A percentile compares a stretch with the other conserved stretches of the same genome.
Evolutionary conservation across 2,113 vertebrate species (phyloP).

Genomic region (Limnothrissa miodon): DNA sequence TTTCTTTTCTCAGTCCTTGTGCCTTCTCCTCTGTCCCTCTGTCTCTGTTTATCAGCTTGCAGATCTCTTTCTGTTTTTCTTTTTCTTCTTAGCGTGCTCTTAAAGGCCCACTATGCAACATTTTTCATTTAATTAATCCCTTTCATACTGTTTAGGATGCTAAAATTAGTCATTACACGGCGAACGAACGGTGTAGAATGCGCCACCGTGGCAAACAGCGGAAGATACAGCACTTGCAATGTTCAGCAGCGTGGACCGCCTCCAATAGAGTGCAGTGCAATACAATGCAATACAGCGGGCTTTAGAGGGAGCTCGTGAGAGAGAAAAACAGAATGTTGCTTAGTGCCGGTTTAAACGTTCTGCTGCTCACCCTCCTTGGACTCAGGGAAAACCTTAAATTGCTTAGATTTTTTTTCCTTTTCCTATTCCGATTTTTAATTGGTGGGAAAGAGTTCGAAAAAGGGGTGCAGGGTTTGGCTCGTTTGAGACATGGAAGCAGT

Average conservation of each 20-base stretch:
- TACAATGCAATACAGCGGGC: too few relatives aligned
- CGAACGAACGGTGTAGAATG: too few relatives aligned
- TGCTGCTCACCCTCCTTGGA: not conserved
- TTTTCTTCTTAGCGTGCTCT: constrained; percentile 12
- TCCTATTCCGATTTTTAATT: constrained; percentile 54
- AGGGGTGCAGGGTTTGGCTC: constrained; percentile 29
- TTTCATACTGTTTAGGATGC: too few relatives aligned
- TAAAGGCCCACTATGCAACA: too few relatives aligned
- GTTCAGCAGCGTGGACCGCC: too few relatives aligned
- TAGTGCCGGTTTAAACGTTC: not conserved
- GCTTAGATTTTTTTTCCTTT: constrained; percentile 40
- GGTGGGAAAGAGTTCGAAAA: constrained; percentile 40
- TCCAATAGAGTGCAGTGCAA: too few relatives aligned
- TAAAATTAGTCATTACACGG: too few relatives aligned
- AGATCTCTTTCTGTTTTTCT: not conserved
- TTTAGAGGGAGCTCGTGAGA: too few relatives aligned
- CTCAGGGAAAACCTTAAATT: constrained; percentile 41
- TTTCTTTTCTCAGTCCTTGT: constrained; percentile 45
- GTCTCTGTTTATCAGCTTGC: not conserved
- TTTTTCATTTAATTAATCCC: too few relatives aligned
- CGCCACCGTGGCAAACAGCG: too few relatives aligned
- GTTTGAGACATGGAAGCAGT: constrained; percentile 18
- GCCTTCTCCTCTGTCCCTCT: constrained; percentile 17
- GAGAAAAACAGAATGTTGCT: too few relatives aligned
- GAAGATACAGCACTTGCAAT: too few relatives aligned